Base-by-base conservation (phyloP, 2,888 invertebrate species). In the Andrena chrysosceles region DNA sequence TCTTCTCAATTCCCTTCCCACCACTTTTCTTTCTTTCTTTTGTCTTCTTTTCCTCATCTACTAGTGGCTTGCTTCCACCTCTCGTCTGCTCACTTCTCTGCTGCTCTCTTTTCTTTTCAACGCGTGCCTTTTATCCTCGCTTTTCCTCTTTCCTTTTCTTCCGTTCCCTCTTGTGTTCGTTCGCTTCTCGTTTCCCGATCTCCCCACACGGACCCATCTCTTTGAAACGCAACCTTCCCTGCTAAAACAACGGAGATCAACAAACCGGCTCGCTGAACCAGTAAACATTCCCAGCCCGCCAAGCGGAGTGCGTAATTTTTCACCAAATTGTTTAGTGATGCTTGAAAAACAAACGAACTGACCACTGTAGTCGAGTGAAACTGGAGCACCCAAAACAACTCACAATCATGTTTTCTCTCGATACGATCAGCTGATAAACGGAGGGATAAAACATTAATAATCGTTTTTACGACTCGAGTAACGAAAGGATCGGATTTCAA, bases 391-490 rank as follows among this genome's bases (percentile, higher is more conserved):
- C 54, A 16, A 16, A 20, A 31, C 31, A 49, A 60, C 7, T 13
- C 26, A n/a, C 6, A 3, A 26, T 56, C 20, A 56, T 26, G 6
- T 49, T 67, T 31, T 13, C 26, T 13, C 26, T 60, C 60, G 26
- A 49, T 33, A 13, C 42, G 42, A 59, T 48, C 20, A 35, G 54
- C n/a, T n/a, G 42, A 29, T 33, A 23, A 29, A 10, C 20, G 35
- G 7, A 6, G 10, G n/a, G n/a, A 83, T 85, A 80, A 88, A 87
- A 85, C 84, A 87, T 89, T 89, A 87, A 90, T 86, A 84, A 86
- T 84, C 77, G 79, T 20, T 88, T 85, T 85, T 73, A 72, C 70
- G 69, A 60, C 59, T 60, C 59, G 79, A n/a, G 71, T 13, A 49
- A 71, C 66, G 63, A 63, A 59, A 52, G n/a, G 29, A n/a, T 29